These are phyloP conservation scores for Phalanger gymnotis DNA, from an alignment of 2,797 vertebrate species.

Conservation along the genomic window DNA sequence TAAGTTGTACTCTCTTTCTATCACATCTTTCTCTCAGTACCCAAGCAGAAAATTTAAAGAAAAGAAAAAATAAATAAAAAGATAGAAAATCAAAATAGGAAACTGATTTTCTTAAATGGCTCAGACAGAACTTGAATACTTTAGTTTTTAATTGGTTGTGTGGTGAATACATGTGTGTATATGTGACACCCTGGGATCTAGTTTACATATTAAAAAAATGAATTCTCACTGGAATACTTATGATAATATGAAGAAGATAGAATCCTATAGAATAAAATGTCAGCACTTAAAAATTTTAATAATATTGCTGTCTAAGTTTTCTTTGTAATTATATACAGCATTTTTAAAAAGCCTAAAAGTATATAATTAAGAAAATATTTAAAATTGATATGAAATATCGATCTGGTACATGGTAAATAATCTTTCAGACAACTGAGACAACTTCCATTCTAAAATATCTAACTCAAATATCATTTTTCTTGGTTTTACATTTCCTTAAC, in stretches of 20 bases:
- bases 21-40: background rate
- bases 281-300: background rate
- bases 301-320: constrained; percentile 10
- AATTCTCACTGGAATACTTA: background rate
- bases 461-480: constrained; percentile 37
- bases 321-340: background rate
- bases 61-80: background rate
- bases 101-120: background rate
- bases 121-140: background rate
- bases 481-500: constrained; percentile 33
- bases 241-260: constrained; percentile 16
- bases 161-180: background rate
- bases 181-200: constrained; percentile 31
- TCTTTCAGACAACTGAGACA: background rate
- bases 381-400: background rate
- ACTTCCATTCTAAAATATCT: constrained; percentile 34
- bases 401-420: background rate
- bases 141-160: constrained; percentile 10
- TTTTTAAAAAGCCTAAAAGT: constrained; percentile 4
- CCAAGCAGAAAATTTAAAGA: background rate
- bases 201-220: constrained; percentile 25
- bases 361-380: constrained; percentile 28
- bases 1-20: background rate
- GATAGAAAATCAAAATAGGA: background rate
- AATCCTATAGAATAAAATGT: background rate